Evolutionary conservation across 2,888 invertebrate genomes (phyloP), one percentile per base, ranked within the genome.

Genomic region (Synergus laeviventris): DNA sequence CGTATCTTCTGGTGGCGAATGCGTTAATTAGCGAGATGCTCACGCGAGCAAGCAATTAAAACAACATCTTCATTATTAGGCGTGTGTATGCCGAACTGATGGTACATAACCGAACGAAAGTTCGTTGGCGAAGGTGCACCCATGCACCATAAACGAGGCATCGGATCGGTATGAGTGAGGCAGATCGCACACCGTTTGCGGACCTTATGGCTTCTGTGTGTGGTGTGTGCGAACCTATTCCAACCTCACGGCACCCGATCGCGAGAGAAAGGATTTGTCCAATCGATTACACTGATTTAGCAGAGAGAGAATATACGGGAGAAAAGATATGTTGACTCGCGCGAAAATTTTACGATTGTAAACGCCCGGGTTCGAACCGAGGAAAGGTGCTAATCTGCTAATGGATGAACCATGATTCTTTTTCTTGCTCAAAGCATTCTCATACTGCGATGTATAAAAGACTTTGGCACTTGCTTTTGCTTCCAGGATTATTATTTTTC

Each of bases 51-150:
- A 83, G 90, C 90, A 90, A 91, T 90, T 90, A 90, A 90, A 89
- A 87, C 89, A 87, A 91, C 90, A 90, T 90, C 90, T 91, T 91
- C 89, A 90, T 91, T 90, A 90, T 90, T 88, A 88, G 89, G 86
- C 87, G 87, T 86, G 86, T 85, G 85, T 86, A 79, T 83, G 82
- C 80, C 80, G 81, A 84, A 81, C 78, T 81, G 76, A 66, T 78
- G 78, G 76, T 78, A 54, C 70, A 70, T 31, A 70, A 70, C 49
- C 21, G 31, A 49, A 70, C 49, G 49, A 70, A 70, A 49, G 70
- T 70, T 36, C 31, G 70, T 70, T 70, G 70, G 70, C 36, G 49
- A 70, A 49, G 49, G 49, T 70, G 70, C 49, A 70, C 11, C 49
- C 49, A 49, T 36, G 70, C 49, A 70, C 45, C 70, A 70, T 70